Evolutionary conservation across 2,113 vertebrate genomes (phyloP).

Genomic region (Bagarius yarrelli): DNA sequence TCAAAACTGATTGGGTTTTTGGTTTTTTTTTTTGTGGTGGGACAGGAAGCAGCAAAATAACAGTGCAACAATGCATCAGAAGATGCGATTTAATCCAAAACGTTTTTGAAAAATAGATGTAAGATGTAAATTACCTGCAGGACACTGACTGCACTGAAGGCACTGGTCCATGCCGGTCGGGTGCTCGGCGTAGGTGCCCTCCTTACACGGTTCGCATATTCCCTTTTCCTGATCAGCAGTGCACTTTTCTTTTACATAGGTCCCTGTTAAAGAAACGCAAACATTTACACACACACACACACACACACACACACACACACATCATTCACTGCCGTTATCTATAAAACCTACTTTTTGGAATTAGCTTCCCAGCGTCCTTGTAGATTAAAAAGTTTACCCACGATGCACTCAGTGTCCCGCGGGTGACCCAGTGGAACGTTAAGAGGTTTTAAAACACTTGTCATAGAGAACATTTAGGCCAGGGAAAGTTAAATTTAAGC

Average conservation of each 20-base stretch:
- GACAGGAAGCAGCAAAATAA: neutral
- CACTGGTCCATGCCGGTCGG: conserved; percentile 75
- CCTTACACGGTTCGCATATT: conserved; percentile 62
- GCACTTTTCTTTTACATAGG: conserved; percentile 66
- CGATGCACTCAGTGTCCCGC: no score
- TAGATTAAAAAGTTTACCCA: no score
- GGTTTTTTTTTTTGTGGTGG: no score
- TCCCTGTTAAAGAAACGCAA: conserved; percentile 58
- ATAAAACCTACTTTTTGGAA: neutral
- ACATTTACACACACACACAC: neutral
- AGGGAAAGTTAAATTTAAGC: neutral
- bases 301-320: neutral
- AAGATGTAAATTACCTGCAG: conserved; percentile 61
- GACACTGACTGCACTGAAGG: conserved; percentile 72
- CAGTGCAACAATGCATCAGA: no score
- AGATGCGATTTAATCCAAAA: no score
- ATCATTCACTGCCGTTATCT: neutral
- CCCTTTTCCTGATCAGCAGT: conserved; percentile 60
- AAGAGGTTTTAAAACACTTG: neutral
- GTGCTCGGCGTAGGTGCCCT: conserved; percentile 73
- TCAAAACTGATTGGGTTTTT: no score
- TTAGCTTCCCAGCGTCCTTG: no score
- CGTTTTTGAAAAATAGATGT: neutral
- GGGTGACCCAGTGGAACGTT: no score
- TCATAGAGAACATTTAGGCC: neutral